Evolutionary conservation across 2,113 vertebrate species (phyloP).

Genomic region (Nannobrachium achirus): DNA sequence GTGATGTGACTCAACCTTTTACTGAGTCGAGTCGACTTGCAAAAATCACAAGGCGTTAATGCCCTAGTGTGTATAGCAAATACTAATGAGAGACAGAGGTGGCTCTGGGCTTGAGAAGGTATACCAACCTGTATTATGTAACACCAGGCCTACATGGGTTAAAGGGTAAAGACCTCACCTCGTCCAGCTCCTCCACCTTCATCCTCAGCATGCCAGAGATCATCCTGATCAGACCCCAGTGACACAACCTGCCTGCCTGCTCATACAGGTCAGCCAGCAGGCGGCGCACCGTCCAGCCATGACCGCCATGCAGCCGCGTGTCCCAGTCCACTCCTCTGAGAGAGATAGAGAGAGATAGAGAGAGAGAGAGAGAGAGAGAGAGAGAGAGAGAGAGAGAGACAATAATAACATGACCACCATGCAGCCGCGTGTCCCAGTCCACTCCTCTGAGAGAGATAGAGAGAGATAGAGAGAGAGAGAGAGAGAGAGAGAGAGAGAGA

Average conservation of each 20-base stretch:
- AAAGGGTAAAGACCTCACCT: constrained; percentile 70
- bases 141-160: not conserved
- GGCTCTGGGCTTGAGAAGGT: too few relatives aligned
- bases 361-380: too few relatives aligned
- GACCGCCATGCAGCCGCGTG: constrained; percentile 74
- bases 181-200: constrained; percentile 89
- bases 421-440: constrained; percentile 84
- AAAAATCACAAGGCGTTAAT: too few relatives aligned
- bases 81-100: too few relatives aligned
- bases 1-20: too few relatives aligned
- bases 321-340: constrained; percentile 87
- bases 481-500: too few relatives aligned
- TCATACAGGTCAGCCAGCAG: constrained; percentile 84
- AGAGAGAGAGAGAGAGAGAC: too few relatives aligned
- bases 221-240: constrained; percentile 88
- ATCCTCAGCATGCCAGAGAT: constrained; percentile 88
- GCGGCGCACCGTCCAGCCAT: constrained; percentile 74
- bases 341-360: not conserved
- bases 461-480: too few relatives aligned
- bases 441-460: constrained; percentile 74
- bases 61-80: too few relatives aligned
- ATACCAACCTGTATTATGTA: too few relatives aligned
- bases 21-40: too few relatives aligned
- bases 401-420: constrained; percentile 69
- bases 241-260: constrained; percentile 77